Evolutionary conservation across 2,888 invertebrate genomes (phyloP).

Genomic region (Philaethria dido): DNA sequence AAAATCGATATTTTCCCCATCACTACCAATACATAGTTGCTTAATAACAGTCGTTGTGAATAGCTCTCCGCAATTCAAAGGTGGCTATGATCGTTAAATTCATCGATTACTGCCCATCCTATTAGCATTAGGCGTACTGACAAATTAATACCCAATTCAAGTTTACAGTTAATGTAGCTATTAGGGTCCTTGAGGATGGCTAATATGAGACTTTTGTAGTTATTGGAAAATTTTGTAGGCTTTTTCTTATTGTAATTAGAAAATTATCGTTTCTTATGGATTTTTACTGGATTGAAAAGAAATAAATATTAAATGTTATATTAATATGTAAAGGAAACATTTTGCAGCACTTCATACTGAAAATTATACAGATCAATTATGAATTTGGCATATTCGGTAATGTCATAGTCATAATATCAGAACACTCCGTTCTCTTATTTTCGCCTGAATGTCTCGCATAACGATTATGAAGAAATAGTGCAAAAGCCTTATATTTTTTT

Average conservation of each 20-base stretch:
- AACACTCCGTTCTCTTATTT: too few species aligned
- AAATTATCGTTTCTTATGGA: not conserved
- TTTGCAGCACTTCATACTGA: too few species aligned
- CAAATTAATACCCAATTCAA: constrained; percentile 20
- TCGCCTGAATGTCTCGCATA: too few species aligned
- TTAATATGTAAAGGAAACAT: too few species aligned
- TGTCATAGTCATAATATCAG: too few species aligned
- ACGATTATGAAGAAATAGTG: too few species aligned
- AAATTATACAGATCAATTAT: too few species aligned
- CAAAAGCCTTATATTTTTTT: too few species aligned
- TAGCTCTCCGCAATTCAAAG: constrained; percentile 50
- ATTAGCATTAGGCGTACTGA: constrained; percentile 30
- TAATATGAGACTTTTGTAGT: not conserved
- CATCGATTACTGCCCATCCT: constrained; percentile 37
- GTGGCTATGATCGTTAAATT: constrained; percentile 43
- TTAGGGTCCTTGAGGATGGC: not conserved
- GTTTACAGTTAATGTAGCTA: constrained; percentile 19
- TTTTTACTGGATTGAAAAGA: not conserved
- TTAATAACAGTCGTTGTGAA: constrained; percentile 28
- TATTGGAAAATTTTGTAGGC: not conserved
- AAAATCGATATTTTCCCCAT: constrained; percentile 10
- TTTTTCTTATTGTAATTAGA: not conserved
- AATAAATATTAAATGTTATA: not conserved
- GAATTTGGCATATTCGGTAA: too few species aligned
- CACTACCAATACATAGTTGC: constrained; percentile 26